These are phyloP conservation scores for Trematomus loennbergii DNA, from an alignment of 2,113 vertebrate genomes.

Conservation along the genomic window DNA sequence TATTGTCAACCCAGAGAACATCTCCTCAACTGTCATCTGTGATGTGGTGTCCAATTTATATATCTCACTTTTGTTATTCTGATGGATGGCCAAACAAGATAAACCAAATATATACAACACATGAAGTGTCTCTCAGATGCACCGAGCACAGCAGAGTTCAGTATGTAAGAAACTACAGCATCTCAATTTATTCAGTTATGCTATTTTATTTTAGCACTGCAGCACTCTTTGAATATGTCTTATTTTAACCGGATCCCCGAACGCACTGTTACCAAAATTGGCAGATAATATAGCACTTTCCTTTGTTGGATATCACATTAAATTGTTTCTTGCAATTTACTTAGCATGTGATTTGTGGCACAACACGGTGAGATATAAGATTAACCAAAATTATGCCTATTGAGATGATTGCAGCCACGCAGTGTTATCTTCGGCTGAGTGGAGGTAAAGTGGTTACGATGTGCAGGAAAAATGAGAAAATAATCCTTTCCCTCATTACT, in stretches of 20 bases:
- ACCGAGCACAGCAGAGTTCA: conserved; percentile 14
- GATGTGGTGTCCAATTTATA: background rate
- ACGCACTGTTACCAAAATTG: conserved; percentile 3
- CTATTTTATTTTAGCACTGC: background rate
- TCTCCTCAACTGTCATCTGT: background rate
- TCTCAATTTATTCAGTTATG: conserved; percentile 19
- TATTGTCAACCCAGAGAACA: background rate
- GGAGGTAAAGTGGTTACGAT: background rate
- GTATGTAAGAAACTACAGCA: background rate
- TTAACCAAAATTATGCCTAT: conserved; percentile 21
- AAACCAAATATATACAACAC: background rate
- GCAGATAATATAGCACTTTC: background rate
- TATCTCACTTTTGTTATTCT: background rate
- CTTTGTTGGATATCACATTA: background rate
- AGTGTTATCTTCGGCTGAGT: background rate
- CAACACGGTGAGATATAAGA: conserved; percentile 17
- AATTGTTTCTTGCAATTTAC: background rate
- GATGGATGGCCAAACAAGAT: background rate
- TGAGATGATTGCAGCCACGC: conserved; percentile 23
- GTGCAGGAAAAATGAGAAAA: background rate
- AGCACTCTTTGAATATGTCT: background rate
- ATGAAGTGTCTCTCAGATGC: conserved; percentile 3
- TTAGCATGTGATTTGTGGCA: background rate
- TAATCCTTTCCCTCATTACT: background rate
- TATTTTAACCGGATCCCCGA: background rate